A percentile compares a stretch with the other conserved stretches of the same genome.
Conservation (phyloP, 2,888 invertebrate species). For the Deilephila porcellus region DNA sequence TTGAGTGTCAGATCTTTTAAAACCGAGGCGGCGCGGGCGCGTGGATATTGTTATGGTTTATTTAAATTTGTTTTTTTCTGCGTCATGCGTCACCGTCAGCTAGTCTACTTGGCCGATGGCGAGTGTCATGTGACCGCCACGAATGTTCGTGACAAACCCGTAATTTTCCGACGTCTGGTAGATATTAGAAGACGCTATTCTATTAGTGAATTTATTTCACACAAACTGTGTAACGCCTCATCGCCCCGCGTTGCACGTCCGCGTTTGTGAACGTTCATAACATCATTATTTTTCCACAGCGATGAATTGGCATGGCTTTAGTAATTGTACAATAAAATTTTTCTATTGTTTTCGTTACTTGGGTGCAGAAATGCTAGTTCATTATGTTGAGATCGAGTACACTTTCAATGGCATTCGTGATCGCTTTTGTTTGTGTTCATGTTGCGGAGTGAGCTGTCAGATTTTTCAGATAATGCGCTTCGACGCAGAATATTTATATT, state of each 20-base stretch:
- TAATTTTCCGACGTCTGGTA: slow-evolving; percentile 62
- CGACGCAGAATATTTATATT: slow-evolving; percentile 19
- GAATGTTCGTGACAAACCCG: slow-evolving; percentile 48
- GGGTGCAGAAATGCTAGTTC: slow-evolving; percentile 16
- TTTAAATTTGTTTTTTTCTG: slow-evolving; percentile 68
- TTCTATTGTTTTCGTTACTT: slow-evolving; percentile 15
- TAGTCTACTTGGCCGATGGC: slow-evolving; percentile 61
- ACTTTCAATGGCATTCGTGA: slow-evolving; percentile 36
- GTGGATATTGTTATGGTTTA: slow-evolving; percentile 70
- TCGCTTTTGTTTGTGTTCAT: slow-evolving; percentile 38
- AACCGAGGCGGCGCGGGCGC: slow-evolving; percentile 54
- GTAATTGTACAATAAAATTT: slow-evolving; percentile 30
- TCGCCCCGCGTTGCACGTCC: neutral
- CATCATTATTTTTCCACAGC: slow-evolving; percentile 28
- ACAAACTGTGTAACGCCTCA: slow-evolving; percentile 9
- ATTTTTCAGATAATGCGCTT: slow-evolving; percentile 23
- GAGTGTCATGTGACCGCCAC: slow-evolving; percentile 71
- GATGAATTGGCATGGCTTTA: slow-evolving; percentile 25
- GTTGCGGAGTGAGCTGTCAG: slow-evolving; percentile 23
- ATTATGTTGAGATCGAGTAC: slow-evolving; percentile 31
- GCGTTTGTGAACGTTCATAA: slow-evolving; percentile 26
- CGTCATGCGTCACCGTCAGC: slow-evolving; percentile 66
- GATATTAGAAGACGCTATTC: slow-evolving; percentile 26
- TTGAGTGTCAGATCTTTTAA: slow-evolving; percentile 51
- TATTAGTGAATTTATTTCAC: slow-evolving; percentile 30